Base-by-base conservation (phyloP, 1,140 invertebrate species). In the Anoplolepis gracilipes region DNA sequence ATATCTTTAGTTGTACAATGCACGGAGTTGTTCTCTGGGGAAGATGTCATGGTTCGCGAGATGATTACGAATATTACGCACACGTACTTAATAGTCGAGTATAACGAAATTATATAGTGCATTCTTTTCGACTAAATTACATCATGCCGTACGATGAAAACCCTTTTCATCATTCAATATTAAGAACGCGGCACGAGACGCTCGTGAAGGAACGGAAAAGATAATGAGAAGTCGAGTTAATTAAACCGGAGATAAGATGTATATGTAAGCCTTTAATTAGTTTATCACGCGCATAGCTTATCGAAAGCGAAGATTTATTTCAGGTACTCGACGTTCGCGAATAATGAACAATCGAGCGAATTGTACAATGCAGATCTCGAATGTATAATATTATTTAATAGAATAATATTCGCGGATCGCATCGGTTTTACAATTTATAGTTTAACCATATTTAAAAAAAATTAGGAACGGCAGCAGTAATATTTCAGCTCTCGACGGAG, bases 351-450 rank as follows among this genome's bases (percentile, higher is more conserved):
- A 11, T 30, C 11, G 42, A n/a, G n/a, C 61, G 22, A 39, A 39
- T n/a, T n/a, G n/a, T 33, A 75, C 57, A 75, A 75, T 55, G 76
- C 10, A 6, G 42, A 19, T n/a, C 28, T 5, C 11, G 28, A 46
- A 30, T 36, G n/a, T n/a, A n/a, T n/a, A n/a, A 10, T 10, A 10
- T 22, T 13, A 10, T n/a, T 62, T 10, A n/a, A n/a, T n/a, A n/a
- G 22, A 30, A 13, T 46, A 46, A 61, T n/a, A 16, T 75, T 39
- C 70, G 42, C 11, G 57, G 33, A 36, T 46, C 36, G 33, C 36
- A 55, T 33, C 28, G 62, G 46, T 84, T 57, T 82, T 79, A 82
- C 62, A 70, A 69, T n/a, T n/a, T n/a, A n/a, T 53, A 33, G 25
- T 33, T 55, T 28, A 11, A 76, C 16, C 57, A 59, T 55, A 53